Evolutionary conservation across 2,113 vertebrate species (phyloP), one percentile per base, ranked within the genome.

Genomic region (Atherinomorus stipes): DNA sequence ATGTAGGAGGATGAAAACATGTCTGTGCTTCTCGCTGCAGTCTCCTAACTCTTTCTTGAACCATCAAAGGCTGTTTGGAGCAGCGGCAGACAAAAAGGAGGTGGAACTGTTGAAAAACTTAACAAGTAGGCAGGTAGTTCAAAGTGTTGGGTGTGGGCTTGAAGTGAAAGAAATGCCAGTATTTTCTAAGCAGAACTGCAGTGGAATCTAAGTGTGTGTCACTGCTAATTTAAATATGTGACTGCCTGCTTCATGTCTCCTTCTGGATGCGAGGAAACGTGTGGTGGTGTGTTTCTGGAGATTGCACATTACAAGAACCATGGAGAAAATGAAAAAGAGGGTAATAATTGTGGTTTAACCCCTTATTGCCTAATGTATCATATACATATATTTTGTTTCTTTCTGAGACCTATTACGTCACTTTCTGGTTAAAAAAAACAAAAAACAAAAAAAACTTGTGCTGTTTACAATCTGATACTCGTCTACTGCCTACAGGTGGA

Each of bases 61-160:
- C 26, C 81, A 89, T 91, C 86, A 91, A 90, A 89, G 72, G 78
- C 37, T 44, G 8, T 67, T 63, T 61, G 2, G 71, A 28, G n/a
- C 54, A 6, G 56, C 19, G 73, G 77, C 83, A 89, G 85, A 89
- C 80, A 84, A 90, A 85, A 88, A 74, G 76, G 65, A 81, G 74
- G 86, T 73, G 76, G 83, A 88, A 78, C 65, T 73, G 67, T 54
- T 63, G 71, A 60, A 84, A 86, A 81, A 38, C 54, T 49, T 28
- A 79, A 86, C 64, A 72, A 75, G 82, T 47, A 59, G 65, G 64
- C 75, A 69, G 83, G 54, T 67, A 87, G 79, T 84, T 84, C 18
- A 88, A 85, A 80, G 78, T 60, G 66, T 72, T 68, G 71, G 76
- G 62, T 80, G 88, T 56, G 60, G 60, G 81, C 66, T 64, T 71